Evolutionary conservation across 2,888 invertebrate genomes (phyloP).

Genomic region (Ariolimax columbianus): DNA sequence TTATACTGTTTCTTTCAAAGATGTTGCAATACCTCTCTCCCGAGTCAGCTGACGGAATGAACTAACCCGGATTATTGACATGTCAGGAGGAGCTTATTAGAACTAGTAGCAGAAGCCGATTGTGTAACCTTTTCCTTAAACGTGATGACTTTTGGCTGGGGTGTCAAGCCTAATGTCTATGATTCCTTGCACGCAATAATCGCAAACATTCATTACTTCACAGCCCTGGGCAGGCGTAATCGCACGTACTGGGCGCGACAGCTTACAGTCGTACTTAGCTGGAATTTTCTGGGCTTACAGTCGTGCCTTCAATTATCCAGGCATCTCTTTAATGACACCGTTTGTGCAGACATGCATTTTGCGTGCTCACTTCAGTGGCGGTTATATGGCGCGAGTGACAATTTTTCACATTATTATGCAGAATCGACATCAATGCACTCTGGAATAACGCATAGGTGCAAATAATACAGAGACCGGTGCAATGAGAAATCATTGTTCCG

Average conservation of each 20-base stretch:
- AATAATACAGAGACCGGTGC: too few relatives aligned
- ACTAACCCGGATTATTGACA: slow-evolving; percentile 26
- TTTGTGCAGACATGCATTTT: neutral
- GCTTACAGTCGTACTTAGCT: neutral
- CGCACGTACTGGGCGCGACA: neutral
- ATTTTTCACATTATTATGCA: too few relatives aligned
- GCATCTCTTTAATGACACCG: neutral
- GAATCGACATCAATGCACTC: too few relatives aligned
- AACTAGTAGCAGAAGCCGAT: neutral
- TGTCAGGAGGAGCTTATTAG: slow-evolving; percentile 10
- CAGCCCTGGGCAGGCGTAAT: neutral
- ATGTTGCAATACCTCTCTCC: too few relatives aligned
- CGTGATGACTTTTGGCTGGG: slow-evolving; percentile 16
- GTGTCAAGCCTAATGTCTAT: slow-evolving; percentile 3
- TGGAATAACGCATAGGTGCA: too few relatives aligned
- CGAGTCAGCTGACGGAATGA: neutral
- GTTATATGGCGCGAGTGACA: too few relatives aligned
- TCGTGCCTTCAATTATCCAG: neutral
- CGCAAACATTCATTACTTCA: slow-evolving; percentile 24
- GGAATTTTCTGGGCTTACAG: neutral
- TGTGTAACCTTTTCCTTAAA: neutral
- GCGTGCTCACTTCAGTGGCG: neutral
- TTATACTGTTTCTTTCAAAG: too few relatives aligned
- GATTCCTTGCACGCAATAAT: neutral
- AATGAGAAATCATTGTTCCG: too few relatives aligned